Conservation (phyloP, 1,140 invertebrate species). For the Diabrotica undecimpunctata region DNA sequence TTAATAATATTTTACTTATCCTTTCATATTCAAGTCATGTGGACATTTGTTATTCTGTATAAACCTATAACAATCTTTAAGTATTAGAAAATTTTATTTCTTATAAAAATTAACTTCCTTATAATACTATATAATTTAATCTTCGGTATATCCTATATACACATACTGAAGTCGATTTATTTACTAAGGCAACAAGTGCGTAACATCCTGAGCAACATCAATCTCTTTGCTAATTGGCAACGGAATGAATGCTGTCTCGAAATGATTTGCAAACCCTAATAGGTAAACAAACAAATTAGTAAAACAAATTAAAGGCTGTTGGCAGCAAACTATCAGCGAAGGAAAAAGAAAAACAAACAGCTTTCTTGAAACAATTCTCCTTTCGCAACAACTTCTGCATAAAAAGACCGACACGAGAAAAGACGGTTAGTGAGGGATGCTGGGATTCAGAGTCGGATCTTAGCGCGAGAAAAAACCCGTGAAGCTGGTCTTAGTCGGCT, state of each 20-base stretch:
- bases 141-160: no score
- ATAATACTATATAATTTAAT: no score
- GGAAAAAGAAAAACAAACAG: slow-evolving; percentile 1
- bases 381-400: slow-evolving; percentile 3
- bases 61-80: no score
- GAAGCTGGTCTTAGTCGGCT: neutral
- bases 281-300: slow-evolving; percentile 5
- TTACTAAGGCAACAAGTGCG: no score
- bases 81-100: no score
- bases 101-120: no score
- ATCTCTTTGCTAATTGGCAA: neutral
- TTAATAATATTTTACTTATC: no score
- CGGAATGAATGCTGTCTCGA: neutral
- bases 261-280: neutral
- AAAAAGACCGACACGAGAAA: slow-evolving; percentile 4
- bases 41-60: no score
- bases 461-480: no score
- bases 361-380: neutral
- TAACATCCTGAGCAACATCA: neutral
- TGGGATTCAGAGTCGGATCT: no score
- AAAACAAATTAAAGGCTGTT: slow-evolving; percentile 3
- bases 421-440: neutral
- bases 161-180: no score
- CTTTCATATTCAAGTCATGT: no score
- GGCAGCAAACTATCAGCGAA: neutral